These are phyloP conservation scores for Zaprionus ghesquierei DNA, from an alignment of 1,140 invertebrate genomes.

Conservation along the genomic window DNA sequence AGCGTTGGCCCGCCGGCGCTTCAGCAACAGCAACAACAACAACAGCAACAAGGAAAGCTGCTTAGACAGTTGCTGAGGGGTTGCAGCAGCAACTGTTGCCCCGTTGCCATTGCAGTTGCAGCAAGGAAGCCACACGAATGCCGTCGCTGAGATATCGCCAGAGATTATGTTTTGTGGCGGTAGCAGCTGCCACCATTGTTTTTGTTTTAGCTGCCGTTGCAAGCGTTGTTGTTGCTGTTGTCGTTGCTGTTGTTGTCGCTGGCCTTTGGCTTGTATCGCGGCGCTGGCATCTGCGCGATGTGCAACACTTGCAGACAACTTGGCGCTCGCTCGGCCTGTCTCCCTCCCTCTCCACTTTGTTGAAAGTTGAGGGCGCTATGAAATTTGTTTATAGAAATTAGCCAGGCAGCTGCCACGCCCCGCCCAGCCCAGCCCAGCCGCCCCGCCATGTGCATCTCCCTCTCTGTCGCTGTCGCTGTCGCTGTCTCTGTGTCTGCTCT, in stretches of 20 bases:
- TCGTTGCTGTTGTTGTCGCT: conserved; percentile 41
- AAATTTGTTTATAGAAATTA: conserved; percentile 77
- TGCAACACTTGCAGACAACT: conserved; percentile 78
- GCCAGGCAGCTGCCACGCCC: conserved; percentile 49
- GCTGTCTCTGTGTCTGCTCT: not conserved
- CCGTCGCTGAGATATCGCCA: conserved; percentile 64
- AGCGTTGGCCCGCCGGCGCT: conserved; percentile 67
- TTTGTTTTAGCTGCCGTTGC: conserved; percentile 47
- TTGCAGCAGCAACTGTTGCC: conserved; percentile 11
- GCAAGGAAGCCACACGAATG: conserved; percentile 72
- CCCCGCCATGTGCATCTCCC: not conserved
- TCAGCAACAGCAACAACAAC: conserved; percentile 33
- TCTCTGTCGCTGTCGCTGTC: not conserved
- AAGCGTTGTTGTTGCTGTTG: conserved; percentile 22
- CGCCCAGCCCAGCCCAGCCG: conserved; percentile 49
- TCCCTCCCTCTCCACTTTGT: not conserved
- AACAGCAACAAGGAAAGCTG: conserved; percentile 63
- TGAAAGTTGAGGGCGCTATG: conserved; percentile 37
- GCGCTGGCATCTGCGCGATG: conserved; percentile 74
- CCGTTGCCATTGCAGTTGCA: conserved; percentile 14
- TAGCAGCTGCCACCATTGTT: conserved; percentile 76
- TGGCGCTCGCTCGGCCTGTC: conserved; percentile 46
- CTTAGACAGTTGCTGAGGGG: conserved; percentile 53
- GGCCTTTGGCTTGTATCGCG: conserved; percentile 76
- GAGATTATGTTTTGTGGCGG: conserved; percentile 77